These are phyloP conservation scores for Hippocampus comes DNA, from an alignment of 2,113 vertebrate species.

Conservation along the genomic window DNA sequence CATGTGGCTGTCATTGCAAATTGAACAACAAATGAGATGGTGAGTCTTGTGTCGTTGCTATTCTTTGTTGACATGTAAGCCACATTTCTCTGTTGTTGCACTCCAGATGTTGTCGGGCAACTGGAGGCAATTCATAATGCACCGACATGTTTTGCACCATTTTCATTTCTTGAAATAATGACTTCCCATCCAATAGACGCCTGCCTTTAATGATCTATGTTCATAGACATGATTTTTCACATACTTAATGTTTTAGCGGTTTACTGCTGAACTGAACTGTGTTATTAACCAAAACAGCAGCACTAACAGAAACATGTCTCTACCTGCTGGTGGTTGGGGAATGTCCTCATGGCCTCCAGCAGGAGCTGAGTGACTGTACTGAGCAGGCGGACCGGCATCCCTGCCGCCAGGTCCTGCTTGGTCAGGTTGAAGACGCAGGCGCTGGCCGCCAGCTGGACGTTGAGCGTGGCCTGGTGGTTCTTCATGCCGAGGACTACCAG, in stretches of 20 bases:
- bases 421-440: constrained; percentile 98
- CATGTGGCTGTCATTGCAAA: neutral
- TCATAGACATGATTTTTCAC: neutral
- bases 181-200: no score
- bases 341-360: constrained; percentile 96
- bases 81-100: no score
- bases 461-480: constrained; percentile 91
- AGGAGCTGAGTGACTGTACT: constrained; percentile 90
- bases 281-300: no score
- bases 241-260: neutral
- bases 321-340: constrained; percentile 95
- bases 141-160: no score
- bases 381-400: constrained; percentile 90
- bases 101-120: no score
- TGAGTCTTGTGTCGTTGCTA: no score
- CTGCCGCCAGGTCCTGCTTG: constrained; percentile 92
- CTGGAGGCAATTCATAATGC: no score
- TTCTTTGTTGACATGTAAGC: no score
- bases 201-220: no score
- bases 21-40: no score
- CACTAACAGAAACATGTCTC: neutral
- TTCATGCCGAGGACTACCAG: constrained; percentile 96
- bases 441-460: constrained; percentile 94
- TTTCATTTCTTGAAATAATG: no score
- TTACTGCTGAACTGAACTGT: no score